Evolutionary conservation across 1,140 invertebrate species (phyloP).

Genomic region (Ceratitis capitata): DNA sequence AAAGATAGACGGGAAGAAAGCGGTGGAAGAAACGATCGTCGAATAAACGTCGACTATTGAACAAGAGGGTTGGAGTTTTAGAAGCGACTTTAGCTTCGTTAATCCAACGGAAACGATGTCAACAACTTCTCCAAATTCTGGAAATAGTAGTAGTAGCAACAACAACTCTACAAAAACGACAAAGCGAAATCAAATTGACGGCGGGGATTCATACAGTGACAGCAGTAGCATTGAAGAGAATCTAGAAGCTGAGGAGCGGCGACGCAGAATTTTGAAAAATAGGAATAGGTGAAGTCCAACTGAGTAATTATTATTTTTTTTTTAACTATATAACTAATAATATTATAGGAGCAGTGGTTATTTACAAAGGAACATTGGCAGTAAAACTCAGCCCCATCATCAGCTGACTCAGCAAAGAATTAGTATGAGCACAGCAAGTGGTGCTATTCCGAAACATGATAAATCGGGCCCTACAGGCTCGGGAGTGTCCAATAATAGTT

Average conservation of each 20-base stretch:
- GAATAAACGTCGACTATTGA: neutral
- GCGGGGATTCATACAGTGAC: constrained; percentile 67
- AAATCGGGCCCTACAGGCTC: neutral
- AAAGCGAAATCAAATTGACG: constrained; percentile 49
- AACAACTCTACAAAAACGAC: constrained; percentile 47
- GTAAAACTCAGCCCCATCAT: constrained; percentile 35
- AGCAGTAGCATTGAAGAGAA: constrained; percentile 77
- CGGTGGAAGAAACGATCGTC: neutral
- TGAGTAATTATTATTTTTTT: neutral
- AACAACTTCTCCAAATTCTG: constrained; percentile 58
- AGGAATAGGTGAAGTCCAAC: constrained; percentile 68
- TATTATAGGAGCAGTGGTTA: constrained; percentile 48
- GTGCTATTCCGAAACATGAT: constrained; percentile 51
- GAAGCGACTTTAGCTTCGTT: constrained; percentile 35
- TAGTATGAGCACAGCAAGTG: constrained; percentile 42
- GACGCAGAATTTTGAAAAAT: constrained; percentile 74
- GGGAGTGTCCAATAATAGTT: neutral
- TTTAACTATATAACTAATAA: neutral
- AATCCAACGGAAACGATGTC: constrained; percentile 53
- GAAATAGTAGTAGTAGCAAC: constrained; percentile 56
- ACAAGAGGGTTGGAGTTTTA: constrained; percentile 16
- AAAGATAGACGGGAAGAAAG: neutral
- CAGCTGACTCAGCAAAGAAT: neutral
- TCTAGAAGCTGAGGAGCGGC: constrained; percentile 71
- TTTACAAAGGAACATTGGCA: constrained; percentile 45